Percentiles rank a stretch among this genome's conserved stretches.
phyloP scores from a whole-genome alignment of 2,797 vertebrate genomes.

The Crenichthys baileyi region DNA sequence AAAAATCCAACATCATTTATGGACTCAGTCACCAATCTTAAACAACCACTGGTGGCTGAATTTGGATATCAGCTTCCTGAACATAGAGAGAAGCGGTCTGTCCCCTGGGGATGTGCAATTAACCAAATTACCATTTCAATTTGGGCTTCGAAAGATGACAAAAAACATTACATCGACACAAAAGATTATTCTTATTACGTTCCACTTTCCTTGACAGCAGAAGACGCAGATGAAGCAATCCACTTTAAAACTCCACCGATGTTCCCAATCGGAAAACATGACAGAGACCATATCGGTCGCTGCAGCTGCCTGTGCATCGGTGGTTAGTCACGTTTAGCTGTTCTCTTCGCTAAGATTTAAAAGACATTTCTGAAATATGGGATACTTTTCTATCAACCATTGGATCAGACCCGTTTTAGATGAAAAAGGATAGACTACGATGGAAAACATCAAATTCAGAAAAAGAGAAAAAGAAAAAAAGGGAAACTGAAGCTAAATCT shows the following conservation, averaged over 20 bases:
- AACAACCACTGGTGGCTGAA: not conserved
- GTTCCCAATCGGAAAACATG: not conserved
- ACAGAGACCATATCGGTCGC: not conserved
- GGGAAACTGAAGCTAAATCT: not conserved
- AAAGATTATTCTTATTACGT: not conserved
- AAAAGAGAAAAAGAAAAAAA: not conserved
- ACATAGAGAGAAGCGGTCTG: not conserved
- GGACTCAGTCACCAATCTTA: not conserved
- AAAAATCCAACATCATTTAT: slow-evolving; percentile 51
- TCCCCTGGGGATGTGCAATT: not conserved
- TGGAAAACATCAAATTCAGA: not conserved
- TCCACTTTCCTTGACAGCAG: not conserved
- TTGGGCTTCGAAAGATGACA: not conserved
- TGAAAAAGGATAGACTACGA: not conserved
- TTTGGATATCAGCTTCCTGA: not conserved
- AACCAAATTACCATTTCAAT: not conserved
- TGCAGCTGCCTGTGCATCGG: not conserved
- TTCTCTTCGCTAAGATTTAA: not conserved
- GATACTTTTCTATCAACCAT: not conserved
- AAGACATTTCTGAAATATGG: not conserved
- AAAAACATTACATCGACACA: no score
- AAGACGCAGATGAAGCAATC: not conserved
- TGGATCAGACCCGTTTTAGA: not conserved
- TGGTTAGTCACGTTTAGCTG: not conserved
- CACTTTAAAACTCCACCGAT: not conserved